A percentile compares a stretch with the other conserved stretches of the same genome.
Conservation (phyloP, 1,140 invertebrate genomes). For the Grapholita molesta region DNA sequence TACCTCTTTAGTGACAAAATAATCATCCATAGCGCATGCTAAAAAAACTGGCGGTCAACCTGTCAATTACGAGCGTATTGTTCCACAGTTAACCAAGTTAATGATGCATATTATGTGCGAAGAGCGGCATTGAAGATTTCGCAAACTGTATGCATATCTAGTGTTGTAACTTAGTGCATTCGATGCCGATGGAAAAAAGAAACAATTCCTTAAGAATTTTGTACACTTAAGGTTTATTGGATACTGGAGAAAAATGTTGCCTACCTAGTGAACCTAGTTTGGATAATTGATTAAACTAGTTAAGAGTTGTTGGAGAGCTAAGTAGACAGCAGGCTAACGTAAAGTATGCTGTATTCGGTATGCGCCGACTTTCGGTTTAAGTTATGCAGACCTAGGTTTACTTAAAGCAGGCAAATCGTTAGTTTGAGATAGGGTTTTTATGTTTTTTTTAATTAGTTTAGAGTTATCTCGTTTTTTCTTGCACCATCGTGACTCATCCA, state of each 20-base stretch:
- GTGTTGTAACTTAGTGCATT: background rate
- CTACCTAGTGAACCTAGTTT: background rate
- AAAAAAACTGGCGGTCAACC: background rate
- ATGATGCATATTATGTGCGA: constrained; percentile 15
- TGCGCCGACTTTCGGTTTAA: background rate
- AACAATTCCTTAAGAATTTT: background rate
- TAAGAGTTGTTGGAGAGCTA: background rate
- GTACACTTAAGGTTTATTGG: no score
- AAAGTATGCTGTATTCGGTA: background rate
- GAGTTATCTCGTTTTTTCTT: no score
- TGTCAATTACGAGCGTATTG: constrained; percentile 1
- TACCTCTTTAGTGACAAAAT: no score
- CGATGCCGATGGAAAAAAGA: background rate
- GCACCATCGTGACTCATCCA: no score
- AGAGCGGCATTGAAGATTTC: constrained; percentile 9
- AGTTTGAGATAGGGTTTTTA: background rate
- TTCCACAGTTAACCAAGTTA: constrained; percentile 6
- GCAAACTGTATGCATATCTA: background rate
- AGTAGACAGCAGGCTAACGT: background rate
- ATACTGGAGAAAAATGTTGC: background rate
- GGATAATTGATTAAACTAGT: background rate
- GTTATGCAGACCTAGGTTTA: background rate
- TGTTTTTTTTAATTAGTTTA: background rate
- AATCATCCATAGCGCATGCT: background rate
- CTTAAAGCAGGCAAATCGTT: background rate